phyloP scores from a whole-genome alignment of 1,140 invertebrate genomes.

The Maconellicoccus hirsutus region DNA sequence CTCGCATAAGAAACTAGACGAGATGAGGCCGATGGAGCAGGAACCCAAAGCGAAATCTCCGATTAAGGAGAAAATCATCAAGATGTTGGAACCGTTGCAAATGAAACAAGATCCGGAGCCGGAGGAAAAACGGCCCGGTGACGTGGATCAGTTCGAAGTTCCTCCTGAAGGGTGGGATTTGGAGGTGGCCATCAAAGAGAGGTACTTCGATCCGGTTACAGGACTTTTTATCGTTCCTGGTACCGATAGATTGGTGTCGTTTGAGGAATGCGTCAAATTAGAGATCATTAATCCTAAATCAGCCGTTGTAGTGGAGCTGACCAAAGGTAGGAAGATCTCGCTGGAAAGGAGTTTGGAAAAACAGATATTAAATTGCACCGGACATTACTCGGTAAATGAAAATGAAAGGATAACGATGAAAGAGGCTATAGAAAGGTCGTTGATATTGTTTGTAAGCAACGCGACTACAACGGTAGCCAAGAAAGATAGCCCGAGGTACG shows the following conservation, averaged over 20 bases:
- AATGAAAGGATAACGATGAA: conserved; percentile 55
- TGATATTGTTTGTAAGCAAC: conserved; percentile 32
- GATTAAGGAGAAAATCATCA: conserved; percentile 18
- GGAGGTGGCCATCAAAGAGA: conserved; percentile 59
- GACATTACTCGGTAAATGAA: conserved; percentile 46
- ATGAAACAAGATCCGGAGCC: conserved; percentile 25
- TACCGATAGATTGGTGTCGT: conserved; percentile 68
- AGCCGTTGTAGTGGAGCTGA: conserved; percentile 61
- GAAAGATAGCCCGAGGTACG: background rate
- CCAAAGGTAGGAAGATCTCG: conserved; percentile 53
- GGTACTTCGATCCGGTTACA: conserved; percentile 63
- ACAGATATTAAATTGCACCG: conserved; percentile 61
- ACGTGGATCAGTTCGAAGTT: conserved; percentile 43
- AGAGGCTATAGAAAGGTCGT: conserved; percentile 58
- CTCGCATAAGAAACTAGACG: background rate
- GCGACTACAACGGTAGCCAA: background rate
- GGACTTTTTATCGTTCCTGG: conserved; percentile 79
- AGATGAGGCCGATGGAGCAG: background rate
- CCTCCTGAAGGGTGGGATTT: conserved; percentile 71
- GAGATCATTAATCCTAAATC: conserved; percentile 74
- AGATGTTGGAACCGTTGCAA: conserved; percentile 24
- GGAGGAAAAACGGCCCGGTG: conserved; percentile 35
- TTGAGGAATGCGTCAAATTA: conserved; percentile 75
- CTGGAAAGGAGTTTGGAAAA: conserved; percentile 63
- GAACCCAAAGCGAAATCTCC: conserved; percentile 13